phyloP scores from a whole-genome alignment of 1,140 invertebrate genomes.

The Proctacanthus coquilletti region DNA sequence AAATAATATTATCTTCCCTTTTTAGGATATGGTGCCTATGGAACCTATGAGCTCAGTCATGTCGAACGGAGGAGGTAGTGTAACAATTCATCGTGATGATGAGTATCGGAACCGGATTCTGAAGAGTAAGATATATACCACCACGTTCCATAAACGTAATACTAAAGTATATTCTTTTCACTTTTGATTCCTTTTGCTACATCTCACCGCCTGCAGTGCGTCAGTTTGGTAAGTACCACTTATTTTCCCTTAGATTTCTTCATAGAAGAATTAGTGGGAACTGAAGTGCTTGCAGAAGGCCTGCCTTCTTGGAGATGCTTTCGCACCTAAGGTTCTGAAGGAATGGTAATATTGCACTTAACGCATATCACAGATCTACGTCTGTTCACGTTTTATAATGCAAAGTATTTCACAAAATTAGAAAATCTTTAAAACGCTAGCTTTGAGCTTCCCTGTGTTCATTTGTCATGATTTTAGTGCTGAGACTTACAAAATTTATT shows the following conservation, averaged over 20 bases:
- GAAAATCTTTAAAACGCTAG: too few species aligned
- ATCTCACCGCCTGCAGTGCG: not conserved
- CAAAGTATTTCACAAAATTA: too few species aligned
- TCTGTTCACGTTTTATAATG: too few species aligned
- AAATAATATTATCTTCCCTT: slow-evolving; percentile 9
- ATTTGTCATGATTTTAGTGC: too few species aligned
- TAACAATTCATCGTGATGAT: slow-evolving; percentile 29
- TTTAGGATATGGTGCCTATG: slow-evolving; percentile 30
- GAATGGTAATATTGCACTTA: too few species aligned
- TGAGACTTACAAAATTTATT: too few species aligned
- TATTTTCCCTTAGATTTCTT: not conserved
- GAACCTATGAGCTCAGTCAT: slow-evolving; percentile 30
- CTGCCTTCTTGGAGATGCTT: too few species aligned
- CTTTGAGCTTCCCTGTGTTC: too few species aligned
- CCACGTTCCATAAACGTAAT: not conserved
- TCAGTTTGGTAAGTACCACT: not conserved
- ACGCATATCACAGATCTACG: too few species aligned
- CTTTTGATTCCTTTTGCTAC: not conserved
- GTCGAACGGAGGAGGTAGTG: slow-evolving; percentile 27
- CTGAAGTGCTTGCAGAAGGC: too few species aligned
- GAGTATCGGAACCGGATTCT: slow-evolving; percentile 30
- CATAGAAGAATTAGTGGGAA: too few species aligned
- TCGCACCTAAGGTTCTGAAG: too few species aligned
- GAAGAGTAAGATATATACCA: slow-evolving; percentile 23
- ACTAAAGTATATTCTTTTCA: not conserved